phyloP scores from a whole-genome alignment of 2,888 invertebrate genomes.

The Leptinotarsa haldemani region DNA sequence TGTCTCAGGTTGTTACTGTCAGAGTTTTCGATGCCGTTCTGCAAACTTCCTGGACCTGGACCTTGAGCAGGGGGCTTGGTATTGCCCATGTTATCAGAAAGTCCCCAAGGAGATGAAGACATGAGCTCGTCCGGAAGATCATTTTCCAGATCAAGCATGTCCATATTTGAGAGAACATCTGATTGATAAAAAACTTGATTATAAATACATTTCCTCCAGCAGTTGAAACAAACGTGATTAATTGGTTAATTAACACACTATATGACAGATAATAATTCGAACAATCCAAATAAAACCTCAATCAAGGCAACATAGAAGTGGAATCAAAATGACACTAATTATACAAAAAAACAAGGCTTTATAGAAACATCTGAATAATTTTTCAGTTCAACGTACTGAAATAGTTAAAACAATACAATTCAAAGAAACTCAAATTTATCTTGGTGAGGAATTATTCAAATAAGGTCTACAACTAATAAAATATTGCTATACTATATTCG shows the following conservation, averaged over 20 bases:
- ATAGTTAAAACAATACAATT: neutral
- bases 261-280: neutral
- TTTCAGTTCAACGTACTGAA: no score
- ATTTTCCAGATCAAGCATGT: slow-evolving; percentile 91
- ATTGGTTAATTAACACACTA: neutral
- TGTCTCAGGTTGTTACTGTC: slow-evolving; percentile 61
- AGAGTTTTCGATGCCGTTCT: slow-evolving; percentile 79
- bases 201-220: slow-evolving; percentile 18
- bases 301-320: neutral
- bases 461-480: neutral
- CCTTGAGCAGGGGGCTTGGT: slow-evolving; percentile 86
- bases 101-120: slow-evolving; percentile 78
- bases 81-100: slow-evolving; percentile 61
- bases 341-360: no score
- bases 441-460: slow-evolving; percentile 4
- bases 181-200: slow-evolving; percentile 58
- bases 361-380: no score
- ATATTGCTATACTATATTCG: no score
- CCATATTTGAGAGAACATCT: slow-evolving; percentile 86
- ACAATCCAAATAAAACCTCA: neutral
- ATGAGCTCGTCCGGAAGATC: slow-evolving; percentile 92
- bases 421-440: neutral
- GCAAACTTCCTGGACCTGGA: slow-evolving; percentile 80
- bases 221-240: neutral
- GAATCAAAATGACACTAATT: no score